Conservation (phyloP, 2,113 vertebrate genomes). For the Toxostoma redivivum region DNA sequence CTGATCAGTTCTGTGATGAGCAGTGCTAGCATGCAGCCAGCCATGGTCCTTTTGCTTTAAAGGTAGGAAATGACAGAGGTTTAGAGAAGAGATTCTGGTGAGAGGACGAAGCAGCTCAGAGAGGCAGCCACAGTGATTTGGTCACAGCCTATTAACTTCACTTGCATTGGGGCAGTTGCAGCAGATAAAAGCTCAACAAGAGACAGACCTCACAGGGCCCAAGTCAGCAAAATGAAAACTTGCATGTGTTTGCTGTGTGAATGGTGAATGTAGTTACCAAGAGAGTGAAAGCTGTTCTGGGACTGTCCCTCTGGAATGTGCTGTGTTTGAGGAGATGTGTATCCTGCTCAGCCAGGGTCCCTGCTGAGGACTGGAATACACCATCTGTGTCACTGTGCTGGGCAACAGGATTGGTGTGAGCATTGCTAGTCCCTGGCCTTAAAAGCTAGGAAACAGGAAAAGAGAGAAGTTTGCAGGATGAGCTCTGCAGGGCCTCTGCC, state of each 20-base stretch:
- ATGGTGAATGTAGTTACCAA: neutral
- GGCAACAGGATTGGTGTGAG: fast-evolving
- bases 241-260: neutral
- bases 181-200: neutral
- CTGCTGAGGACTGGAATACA: neutral
- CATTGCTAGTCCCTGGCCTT: neutral
- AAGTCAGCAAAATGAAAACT: neutral
- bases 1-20: neutral
- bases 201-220: neutral
- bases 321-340: neutral
- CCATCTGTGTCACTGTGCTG: neutral
- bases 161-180: neutral
- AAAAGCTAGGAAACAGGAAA: neutral
- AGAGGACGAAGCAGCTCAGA: neutral
- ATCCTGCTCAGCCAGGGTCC: fast-evolving
- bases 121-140: neutral
- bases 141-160: neutral
- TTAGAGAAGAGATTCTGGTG: neutral
- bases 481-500: neutral
- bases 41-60: neutral
- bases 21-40: neutral
- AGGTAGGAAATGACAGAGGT: neutral
- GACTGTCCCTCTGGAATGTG: neutral
- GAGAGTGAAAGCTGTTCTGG: neutral
- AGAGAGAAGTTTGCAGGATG: neutral